A percentile compares a stretch with the other conserved stretches of the same genome.
Conservation (phyloP, 2,888 invertebrate genomes). For the Drosophila sordidapex region DNA sequence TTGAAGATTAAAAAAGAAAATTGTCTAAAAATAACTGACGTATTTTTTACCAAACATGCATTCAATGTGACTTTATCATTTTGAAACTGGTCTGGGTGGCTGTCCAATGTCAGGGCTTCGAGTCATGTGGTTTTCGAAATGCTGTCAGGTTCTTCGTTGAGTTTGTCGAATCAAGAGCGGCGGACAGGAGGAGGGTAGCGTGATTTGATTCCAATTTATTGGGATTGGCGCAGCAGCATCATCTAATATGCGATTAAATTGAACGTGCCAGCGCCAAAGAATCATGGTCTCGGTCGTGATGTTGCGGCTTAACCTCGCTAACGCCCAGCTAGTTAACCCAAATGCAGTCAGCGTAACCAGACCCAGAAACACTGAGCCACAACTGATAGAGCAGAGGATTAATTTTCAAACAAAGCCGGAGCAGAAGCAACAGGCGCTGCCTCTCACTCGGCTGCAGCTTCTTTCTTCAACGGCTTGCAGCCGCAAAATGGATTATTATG, state of each 20-base stretch:
- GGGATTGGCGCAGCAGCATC: constrained; percentile 55
- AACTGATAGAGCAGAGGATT: constrained; percentile 4
- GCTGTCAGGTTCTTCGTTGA: constrained; percentile 19
- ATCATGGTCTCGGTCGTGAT: constrained; percentile 53
- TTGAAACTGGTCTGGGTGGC: constrained; percentile 5
- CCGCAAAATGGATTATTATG: constrained; percentile 74
- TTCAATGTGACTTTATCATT: neutral
- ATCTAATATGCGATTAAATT: constrained; percentile 68
- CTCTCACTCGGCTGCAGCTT: constrained; percentile 32
- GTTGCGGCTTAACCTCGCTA: constrained; percentile 61
- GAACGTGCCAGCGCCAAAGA: constrained; percentile 53
- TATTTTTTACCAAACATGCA: neutral
- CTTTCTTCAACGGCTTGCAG: constrained; percentile 50
- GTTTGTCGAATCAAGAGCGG: constrained; percentile 7
- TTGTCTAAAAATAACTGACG: neutral
- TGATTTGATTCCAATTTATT: constrained; percentile 52
- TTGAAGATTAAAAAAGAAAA: too few species aligned
- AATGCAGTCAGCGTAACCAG: constrained; percentile 33
- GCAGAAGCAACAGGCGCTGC: constrained; percentile 5
- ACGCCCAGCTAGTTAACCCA: constrained; percentile 77
- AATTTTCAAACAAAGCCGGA: constrained; percentile 12
- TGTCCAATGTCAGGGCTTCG: constrained; percentile 10
- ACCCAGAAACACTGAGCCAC: constrained; percentile 5
- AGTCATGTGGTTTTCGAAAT: constrained; percentile 33
- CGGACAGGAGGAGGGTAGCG: neutral